Evolutionary conservation across 2,113 vertebrate genomes (phyloP), one percentile per base, ranked within the genome.

Genomic region (Aphyosemion australe): DNA sequence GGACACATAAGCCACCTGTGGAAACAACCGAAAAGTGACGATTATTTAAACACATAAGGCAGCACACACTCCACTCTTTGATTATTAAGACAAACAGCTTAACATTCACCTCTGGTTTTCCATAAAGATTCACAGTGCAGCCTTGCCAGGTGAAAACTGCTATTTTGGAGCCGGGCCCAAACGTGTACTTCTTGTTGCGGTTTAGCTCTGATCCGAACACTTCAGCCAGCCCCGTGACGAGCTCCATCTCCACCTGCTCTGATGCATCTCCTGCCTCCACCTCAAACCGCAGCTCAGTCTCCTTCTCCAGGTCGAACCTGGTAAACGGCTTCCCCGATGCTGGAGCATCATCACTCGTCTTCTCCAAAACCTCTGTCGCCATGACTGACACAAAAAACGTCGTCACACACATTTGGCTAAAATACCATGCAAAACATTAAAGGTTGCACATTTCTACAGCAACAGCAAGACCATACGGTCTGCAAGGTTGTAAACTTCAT

Each of bases 141-240:
- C 97, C 95, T 32, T 99, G 97, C 97, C 97, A 99, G 12, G 97
- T 99, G 84, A 99, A 99, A 49, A 99, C 96, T 0, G 97, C 96
- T 16, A 96, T 96, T 82, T 98, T 98, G 52, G 96, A 94, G 1
- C 97, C 97, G 0, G 96, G 93, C 7, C 97, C 96, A 47, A 99
- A 99, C 0, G 90, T 93, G 88, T 98, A 99, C 73, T 95, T 97
- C 88, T 98, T 99, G 87, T 97, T 99, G 50, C 95, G 94, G 65
- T 96, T 99, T 53, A 99, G 91, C 74, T 99, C 97, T 0, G 97
- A 98, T 34, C 97, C 97, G 19, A 98, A 99, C 45, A 98, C 94
- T 88, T 99, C 97, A 0, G 94, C 97, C 92, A 97, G 91, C 55
- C 97, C 97, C 0, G 93, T 90, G 31, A 98, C 85, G 74, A 99